These are phyloP conservation scores for Hipposideros armiger DNA, from an alignment of 2,113 vertebrate genomes.

Conservation along the genomic window DNA sequence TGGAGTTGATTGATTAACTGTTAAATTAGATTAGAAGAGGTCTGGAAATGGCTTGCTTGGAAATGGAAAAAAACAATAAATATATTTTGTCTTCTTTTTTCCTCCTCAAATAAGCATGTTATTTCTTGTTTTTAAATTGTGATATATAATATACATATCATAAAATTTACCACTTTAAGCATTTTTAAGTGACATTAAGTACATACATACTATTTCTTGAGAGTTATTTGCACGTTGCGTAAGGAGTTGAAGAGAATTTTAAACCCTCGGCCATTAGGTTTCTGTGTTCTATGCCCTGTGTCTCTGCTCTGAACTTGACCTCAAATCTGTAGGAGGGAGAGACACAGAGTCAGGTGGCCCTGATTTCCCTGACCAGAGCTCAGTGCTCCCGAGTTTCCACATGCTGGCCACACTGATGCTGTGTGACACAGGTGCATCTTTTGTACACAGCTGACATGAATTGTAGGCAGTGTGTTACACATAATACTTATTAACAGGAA, in stretches of 20 bases:
- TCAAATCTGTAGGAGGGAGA: not conserved
- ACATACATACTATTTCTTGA: not conserved
- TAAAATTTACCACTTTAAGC: not conserved
- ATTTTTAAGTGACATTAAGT: not conserved
- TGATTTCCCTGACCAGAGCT: not conserved
- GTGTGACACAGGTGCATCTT: not conserved
- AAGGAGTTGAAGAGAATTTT: constrained; percentile 14
- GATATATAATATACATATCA: not conserved
- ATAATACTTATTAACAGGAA: not conserved
- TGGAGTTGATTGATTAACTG: constrained; percentile 20
- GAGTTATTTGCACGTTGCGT: not conserved
- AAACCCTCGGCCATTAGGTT: not conserved
- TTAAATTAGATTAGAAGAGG: not conserved
- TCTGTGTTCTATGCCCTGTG: not conserved
- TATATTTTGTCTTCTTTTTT: constrained; percentile 1
- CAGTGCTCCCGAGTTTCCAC: not conserved
- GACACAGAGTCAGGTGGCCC: not conserved
- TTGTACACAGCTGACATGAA: not conserved
- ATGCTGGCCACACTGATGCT: not conserved
- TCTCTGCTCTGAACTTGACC: not conserved
- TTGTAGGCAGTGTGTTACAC: not conserved
- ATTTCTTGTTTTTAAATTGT: not conserved
- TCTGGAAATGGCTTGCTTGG: constrained; percentile 31
- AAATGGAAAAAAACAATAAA: not conserved
- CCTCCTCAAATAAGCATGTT: not conserved